Percentiles rank a stretch among this genome's conserved stretches.
Evolutionary conservation across 2,113 vertebrate species (phyloP).

Genomic region (Sclerurus mexicanus): DNA sequence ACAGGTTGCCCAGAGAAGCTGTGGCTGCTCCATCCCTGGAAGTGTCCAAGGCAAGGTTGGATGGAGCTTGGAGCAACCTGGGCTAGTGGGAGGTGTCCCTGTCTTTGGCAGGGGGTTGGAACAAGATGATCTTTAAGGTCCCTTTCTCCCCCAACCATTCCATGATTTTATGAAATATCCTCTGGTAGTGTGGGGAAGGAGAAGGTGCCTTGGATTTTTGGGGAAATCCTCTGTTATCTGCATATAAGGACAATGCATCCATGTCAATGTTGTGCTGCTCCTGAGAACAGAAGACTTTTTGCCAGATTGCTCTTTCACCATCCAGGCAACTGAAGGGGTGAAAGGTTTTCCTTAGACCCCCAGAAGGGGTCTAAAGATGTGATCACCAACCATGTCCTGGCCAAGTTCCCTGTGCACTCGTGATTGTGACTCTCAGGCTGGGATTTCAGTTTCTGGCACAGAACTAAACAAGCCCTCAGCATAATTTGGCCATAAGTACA

Average conservation of each 20-base stretch:
- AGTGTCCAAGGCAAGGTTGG: background rate
- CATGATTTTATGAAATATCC: background rate
- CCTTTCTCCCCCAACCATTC: background rate
- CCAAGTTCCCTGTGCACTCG: fast-evolving
- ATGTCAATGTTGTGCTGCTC: background rate
- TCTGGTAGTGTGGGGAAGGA: background rate
- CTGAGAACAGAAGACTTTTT: background rate
- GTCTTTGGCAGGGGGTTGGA: background rate
- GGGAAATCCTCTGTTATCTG: background rate
- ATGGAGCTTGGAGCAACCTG: background rate
- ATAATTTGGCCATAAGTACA: background rate
- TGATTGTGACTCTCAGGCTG: background rate
- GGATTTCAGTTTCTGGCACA: background rate
- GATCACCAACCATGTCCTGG: background rate
- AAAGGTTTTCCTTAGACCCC: background rate
- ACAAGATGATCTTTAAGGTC: background rate
- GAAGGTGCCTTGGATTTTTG: background rate
- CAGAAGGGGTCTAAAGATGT: background rate
- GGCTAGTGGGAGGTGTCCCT: background rate
- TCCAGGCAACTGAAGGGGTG: background rate
- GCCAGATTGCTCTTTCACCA: background rate
- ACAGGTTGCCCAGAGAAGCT: background rate
- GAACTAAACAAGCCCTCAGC: background rate
- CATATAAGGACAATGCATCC: background rate
- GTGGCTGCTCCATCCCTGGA: background rate